Conservation (phyloP, 2,113 vertebrate species). For the Notarius lentiginosus region DNA sequence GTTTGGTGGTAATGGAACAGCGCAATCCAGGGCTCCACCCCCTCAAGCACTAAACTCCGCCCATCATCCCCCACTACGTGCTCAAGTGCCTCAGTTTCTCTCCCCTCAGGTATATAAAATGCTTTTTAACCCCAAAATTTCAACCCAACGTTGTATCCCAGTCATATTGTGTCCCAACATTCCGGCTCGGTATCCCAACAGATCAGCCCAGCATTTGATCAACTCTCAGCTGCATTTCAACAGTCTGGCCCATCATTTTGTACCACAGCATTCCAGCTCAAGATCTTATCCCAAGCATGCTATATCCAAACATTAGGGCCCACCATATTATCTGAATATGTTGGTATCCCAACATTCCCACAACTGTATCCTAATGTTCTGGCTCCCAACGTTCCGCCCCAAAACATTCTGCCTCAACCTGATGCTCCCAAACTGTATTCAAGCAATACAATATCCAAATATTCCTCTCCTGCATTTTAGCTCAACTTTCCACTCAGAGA, state of each 20-base stretch:
- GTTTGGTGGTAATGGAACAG: constrained; percentile 94
- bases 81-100: constrained; percentile 97
- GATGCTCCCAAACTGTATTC: not conserved
- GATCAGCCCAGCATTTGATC: too few species aligned
- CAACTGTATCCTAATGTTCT: too few species aligned
- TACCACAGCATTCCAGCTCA: not conserved
- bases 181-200: too few species aligned
- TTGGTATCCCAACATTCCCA: not conserved
- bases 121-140: not conserved
- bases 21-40: constrained; percentile 80
- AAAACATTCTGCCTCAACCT: not conserved
- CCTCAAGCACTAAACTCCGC: constrained; percentile 82
- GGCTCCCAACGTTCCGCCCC: not conserved
- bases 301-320: not conserved
- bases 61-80: constrained; percentile 91
- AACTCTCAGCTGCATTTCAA: too few species aligned
- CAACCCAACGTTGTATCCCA: not conserved
- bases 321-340: not conserved
- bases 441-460: not conserved
- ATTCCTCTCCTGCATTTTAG: not conserved
- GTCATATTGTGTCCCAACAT: constrained; percentile 18
- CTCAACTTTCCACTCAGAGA: not conserved
- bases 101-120: constrained; percentile 82
- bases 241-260: too few species aligned
- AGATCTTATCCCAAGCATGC: not conserved